A percentile compares a stretch with the other conserved stretches of the same genome.
These are phyloP conservation scores for Ariopsis seemanni DNA, from an alignment of 2,113 vertebrate species.

Conservation along the genomic window DNA sequence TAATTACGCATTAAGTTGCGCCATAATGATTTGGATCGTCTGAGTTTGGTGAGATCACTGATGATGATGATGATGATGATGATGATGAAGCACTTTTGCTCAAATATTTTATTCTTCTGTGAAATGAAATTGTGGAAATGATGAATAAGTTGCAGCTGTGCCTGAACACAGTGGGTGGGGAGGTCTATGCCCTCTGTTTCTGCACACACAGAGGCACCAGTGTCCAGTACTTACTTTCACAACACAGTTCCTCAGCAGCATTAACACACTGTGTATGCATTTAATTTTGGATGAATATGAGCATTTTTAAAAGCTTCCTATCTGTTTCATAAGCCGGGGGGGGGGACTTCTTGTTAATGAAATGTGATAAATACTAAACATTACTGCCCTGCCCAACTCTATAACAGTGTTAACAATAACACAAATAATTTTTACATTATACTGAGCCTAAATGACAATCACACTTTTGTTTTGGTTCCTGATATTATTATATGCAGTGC, in stretches of 20 bases:
- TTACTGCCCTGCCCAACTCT: background rate
- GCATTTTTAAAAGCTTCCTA: background rate
- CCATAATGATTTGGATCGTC: no score
- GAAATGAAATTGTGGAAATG: background rate
- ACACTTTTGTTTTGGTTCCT: background rate
- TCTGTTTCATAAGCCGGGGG: background rate
- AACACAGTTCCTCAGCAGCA: background rate
- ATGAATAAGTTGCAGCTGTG: background rate
- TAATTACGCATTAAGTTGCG: background rate
- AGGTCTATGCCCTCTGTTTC: background rate
- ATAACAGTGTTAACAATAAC: background rate
- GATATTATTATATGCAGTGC: background rate
- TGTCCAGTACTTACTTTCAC: background rate
- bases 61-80: background rate
- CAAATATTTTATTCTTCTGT: background rate
- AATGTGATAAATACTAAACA: background rate
- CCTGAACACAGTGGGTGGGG: background rate
- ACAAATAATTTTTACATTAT: background rate
- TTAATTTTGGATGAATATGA: background rate
- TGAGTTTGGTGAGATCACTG: background rate
- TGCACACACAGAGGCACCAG: background rate
- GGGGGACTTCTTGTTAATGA: background rate
- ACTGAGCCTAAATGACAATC: background rate
- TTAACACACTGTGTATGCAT: background rate
- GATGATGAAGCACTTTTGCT: background rate